Evolutionary conservation across 2,888 invertebrate species (phyloP).

Genomic region (Dione juno): DNA sequence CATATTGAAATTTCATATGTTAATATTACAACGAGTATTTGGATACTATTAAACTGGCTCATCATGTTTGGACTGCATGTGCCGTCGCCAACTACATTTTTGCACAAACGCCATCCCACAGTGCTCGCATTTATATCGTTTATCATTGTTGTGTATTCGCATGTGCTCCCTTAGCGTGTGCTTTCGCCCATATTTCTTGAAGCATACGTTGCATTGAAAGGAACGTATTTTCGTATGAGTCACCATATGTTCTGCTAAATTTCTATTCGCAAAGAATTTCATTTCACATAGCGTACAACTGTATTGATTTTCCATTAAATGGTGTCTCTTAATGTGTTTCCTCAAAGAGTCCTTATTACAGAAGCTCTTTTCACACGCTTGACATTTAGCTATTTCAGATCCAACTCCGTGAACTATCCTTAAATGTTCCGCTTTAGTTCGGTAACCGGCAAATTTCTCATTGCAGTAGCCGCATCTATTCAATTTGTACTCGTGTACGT

Average conservation of each 20-base stretch:
- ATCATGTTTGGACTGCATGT: constrained; percentile 54
- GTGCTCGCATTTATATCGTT: constrained; percentile 49
- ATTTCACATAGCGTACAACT: constrained; percentile 52
- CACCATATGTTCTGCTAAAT: constrained; percentile 64
- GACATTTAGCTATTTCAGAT: constrained; percentile 44
- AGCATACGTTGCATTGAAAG: constrained; percentile 63
- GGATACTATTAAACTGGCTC: constrained; percentile 31
- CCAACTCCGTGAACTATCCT: constrained; percentile 47
- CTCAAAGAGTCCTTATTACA: constrained; percentile 42
- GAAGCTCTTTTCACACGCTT: constrained; percentile 50
- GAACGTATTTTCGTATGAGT: constrained; percentile 62
- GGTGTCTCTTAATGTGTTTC: constrained; percentile 46
- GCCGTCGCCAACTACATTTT: constrained; percentile 51
- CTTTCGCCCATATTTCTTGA: constrained; percentile 52
- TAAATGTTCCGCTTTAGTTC: constrained; percentile 49
- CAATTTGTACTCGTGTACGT: constrained; percentile 38
- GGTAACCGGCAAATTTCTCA: constrained; percentile 44
- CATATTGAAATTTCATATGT: background rate
- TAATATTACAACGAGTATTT: constrained; percentile 16
- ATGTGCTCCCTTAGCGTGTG: constrained; percentile 50
- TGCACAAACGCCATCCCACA: constrained; percentile 52
- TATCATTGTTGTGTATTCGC: constrained; percentile 49
- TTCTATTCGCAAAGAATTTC: constrained; percentile 59
- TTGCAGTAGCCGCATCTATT: constrained; percentile 49
- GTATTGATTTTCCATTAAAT: constrained; percentile 46